A percentile compares a stretch with the other conserved stretches of the same genome.
Conservation (phyloP, 2,113 vertebrate genomes). For the Urocolius indicus region DNA sequence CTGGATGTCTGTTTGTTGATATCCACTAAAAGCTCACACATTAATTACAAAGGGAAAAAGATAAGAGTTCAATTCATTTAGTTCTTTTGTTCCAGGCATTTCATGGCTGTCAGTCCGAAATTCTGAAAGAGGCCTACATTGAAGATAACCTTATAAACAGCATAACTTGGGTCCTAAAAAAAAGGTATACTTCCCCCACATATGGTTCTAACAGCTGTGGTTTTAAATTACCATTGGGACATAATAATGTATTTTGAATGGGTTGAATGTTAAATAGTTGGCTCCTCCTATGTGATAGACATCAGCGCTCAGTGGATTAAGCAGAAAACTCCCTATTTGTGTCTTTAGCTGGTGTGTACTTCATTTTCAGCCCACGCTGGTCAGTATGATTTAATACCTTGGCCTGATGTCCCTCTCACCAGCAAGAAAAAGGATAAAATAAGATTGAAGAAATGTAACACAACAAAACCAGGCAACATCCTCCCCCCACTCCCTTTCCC, state of each 20-base stretch:
- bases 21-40: slow-evolving; percentile 29
- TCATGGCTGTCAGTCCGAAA: slow-evolving; percentile 50
- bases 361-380: neutral
- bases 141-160: slow-evolving; percentile 13
- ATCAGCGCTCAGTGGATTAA: neutral
- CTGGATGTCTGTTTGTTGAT: slow-evolving; percentile 41
- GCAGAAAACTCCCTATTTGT: slow-evolving; percentile 6
- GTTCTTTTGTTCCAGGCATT: slow-evolving; percentile 34
- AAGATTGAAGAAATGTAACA: slow-evolving; percentile 4
- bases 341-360: neutral
- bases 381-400: slow-evolving; percentile 47
- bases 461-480: neutral
- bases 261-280: slow-evolving; percentile 55
- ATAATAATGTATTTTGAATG: slow-evolving; percentile 57
- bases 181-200: neutral
- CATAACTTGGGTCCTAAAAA: neutral
- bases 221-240: slow-evolving; percentile 62
- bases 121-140: slow-evolving; percentile 34
- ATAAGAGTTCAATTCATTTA: slow-evolving; percentile 48
- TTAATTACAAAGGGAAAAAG: slow-evolving; percentile 64
- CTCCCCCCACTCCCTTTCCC: neutral
- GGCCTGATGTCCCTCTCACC: neutral
- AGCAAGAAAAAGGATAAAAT: slow-evolving; percentile 24
- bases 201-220: slow-evolving; percentile 53
- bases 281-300: slow-evolving; percentile 53